A percentile compares a stretch with the other conserved stretches of the same genome.
Conservation (phyloP, 35 echinoderm and acorn worm species). For the Ophiothrix spiculata region DNA sequence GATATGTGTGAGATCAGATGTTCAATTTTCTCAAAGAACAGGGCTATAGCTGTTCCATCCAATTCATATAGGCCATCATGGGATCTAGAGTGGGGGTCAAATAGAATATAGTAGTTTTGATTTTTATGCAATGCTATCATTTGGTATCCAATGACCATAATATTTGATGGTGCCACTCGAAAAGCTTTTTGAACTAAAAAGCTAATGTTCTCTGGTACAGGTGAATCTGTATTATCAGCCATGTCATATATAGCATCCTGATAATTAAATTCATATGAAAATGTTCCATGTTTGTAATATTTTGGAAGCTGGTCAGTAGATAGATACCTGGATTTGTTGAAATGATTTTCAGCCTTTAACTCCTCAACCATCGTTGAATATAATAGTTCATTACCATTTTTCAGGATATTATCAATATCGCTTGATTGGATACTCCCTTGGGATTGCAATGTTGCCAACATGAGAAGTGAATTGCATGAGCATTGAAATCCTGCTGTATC, state of each 20-base stretch:
- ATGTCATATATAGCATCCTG: constrained; percentile 1
- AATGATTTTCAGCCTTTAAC: too few species aligned
- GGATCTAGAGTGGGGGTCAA: constrained; percentile 36
- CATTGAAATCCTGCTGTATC: constrained; percentile 13
- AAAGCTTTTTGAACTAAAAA: constrained; percentile 20
- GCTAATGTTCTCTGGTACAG: background rate
- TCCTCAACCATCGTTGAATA: background rate
- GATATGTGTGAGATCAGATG: background rate
- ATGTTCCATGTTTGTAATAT: background rate
- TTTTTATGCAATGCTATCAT: constrained; percentile 17
- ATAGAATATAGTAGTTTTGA: constrained; percentile 7
- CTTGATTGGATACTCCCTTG: background rate
- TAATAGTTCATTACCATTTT: constrained; percentile 7
- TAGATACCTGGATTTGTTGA: constrained; percentile 9
- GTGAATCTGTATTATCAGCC: background rate
- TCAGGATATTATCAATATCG: constrained; percentile 9
- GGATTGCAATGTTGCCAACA: background rate
- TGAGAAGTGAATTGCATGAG: constrained; percentile 31
- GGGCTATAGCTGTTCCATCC: constrained; percentile 1
- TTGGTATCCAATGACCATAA: background rate
- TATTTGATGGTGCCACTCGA: background rate
- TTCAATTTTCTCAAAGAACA: background rate
- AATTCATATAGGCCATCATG: constrained; percentile 6
- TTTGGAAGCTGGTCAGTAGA: constrained; percentile 12
- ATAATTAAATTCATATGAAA: background rate